Evolutionary conservation across 2,888 invertebrate species (phyloP).

Genomic region (Drosophila cracens): DNA sequence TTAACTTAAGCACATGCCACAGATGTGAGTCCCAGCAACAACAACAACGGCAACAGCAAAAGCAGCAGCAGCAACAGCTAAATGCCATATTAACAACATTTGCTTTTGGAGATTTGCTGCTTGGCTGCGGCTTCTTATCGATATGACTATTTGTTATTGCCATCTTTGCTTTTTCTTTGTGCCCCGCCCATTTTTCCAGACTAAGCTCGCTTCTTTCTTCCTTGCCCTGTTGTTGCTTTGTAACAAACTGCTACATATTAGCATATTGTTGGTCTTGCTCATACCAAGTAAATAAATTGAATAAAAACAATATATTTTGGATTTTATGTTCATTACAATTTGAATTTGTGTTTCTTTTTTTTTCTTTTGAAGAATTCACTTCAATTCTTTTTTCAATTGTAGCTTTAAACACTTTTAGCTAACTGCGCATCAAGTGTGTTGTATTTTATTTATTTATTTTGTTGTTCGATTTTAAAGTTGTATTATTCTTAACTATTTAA

Average conservation of each 20-base stretch:
- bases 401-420: not conserved
- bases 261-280: slow-evolving; percentile 7
- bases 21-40: slow-evolving; percentile 51
- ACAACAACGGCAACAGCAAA: not conserved
- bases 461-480: not conserved
- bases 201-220: not conserved
- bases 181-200: not conserved
- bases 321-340: not conserved
- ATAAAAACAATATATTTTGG: not conserved
- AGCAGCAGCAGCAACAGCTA: slow-evolving; percentile 24
- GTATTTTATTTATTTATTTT: not conserved
- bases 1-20: slow-evolving; percentile 76
- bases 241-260: slow-evolving; percentile 1
- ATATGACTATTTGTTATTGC: slow-evolving; percentile 44
- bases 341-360: not conserved
- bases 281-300: not conserved
- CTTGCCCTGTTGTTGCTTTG: not conserved
- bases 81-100: slow-evolving; percentile 56
- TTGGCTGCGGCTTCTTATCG: slow-evolving; percentile 30
- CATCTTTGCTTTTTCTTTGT: not conserved
- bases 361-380: not conserved
- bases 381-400: slow-evolving; percentile 2
- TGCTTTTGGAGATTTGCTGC: slow-evolving; percentile 29
- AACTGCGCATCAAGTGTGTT: slow-evolving; percentile 3
- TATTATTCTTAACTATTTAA: too few species aligned